phyloP scores from a whole-genome alignment of 2,888 invertebrate genomes.

The Pogonocherus hispidulus region DNA sequence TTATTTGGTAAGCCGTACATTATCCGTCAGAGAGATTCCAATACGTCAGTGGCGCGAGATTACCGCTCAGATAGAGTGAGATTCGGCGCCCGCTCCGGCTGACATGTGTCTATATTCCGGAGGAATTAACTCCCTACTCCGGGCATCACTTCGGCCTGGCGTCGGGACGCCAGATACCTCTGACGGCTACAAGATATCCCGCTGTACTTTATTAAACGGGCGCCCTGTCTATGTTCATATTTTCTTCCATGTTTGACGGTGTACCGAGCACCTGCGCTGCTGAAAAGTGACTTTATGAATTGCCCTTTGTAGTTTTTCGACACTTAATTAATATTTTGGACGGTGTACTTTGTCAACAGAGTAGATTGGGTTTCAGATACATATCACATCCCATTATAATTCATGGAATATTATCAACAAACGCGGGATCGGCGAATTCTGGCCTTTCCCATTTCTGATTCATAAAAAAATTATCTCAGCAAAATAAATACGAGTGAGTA shows the following conservation, averaged over 20 bases:
- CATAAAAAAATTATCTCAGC: no score
- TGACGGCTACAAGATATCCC: slow-evolving; percentile 55
- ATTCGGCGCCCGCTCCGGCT: slow-evolving; percentile 42
- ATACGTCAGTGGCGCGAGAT: slow-evolving; percentile 35
- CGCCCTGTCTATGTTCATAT: slow-evolving; percentile 26
- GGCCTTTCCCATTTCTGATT: no score
- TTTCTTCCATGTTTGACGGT: slow-evolving; percentile 10
- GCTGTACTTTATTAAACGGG: slow-evolving; percentile 51
- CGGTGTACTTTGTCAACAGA: no score
- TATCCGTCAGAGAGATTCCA: slow-evolving; percentile 31
- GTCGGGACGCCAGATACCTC: slow-evolving; percentile 52
- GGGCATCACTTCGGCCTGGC: slow-evolving; percentile 48
- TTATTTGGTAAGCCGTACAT: slow-evolving; percentile 31
- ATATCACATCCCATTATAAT: no score
- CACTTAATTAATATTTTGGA: neutral
- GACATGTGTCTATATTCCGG: slow-evolving; percentile 56
- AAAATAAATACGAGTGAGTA: no score
- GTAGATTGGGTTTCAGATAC: no score
- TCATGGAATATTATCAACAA: no score
- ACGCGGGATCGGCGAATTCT: no score
- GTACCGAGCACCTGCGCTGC: slow-evolving; percentile 18
- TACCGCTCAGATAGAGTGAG: slow-evolving; percentile 37
- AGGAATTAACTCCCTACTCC: slow-evolving; percentile 55
- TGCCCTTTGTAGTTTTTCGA: neutral
- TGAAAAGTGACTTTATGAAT: neutral